Evolutionary conservation across 2,888 invertebrate genomes (phyloP), one percentile per base, ranked within the genome.

Genomic region (Adelognathus sp.): DNA sequence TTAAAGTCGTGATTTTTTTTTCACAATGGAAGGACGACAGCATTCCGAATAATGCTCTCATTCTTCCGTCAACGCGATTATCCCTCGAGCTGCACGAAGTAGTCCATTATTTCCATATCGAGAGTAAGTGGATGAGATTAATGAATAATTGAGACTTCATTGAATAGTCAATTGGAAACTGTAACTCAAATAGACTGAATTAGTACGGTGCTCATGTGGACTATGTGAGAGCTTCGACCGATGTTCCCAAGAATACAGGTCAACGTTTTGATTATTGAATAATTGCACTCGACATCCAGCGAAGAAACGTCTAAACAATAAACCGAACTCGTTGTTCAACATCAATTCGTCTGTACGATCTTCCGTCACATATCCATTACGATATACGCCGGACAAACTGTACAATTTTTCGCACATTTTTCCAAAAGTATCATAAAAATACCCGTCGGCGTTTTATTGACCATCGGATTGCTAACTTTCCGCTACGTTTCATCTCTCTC

Each of bases 401-500:
- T 39, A 4, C 7, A 39, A 27, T 33, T 24, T 18, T 24, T 21
- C 14, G 18, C 58, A 58, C 36, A 39, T 58, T 60, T 21, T 67
- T 41, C 39, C 14, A 36, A 7, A 60, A 67, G 31, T 16, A 52
- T 29, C 27, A 66, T 41, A 61, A 52, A 60, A 75, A 54, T 52
- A 21, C 27, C 75, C 41, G 31, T 36, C 7, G 41, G 7, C 16
- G 39, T 56, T 70, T 39, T 46, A 64, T 64, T 41, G 66, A 70
- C 64, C 58, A 69, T 67, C 21, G 46, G 21, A 56, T 50, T 44
- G 69, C 46, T 56, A 41, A 14, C 46, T 50, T 31, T 14, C 36
- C 21, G 29, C 67, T 44, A 52, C 50, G 60, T 67, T 69, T 46
- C 33, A 54, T 67, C n/a, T 36, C 14, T 61, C 44, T 50, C 58